Percentiles rank a stretch among this genome's conserved stretches.
phyloP scores from a whole-genome alignment of 2,888 invertebrate species.

The Deroplatys truncata region DNA sequence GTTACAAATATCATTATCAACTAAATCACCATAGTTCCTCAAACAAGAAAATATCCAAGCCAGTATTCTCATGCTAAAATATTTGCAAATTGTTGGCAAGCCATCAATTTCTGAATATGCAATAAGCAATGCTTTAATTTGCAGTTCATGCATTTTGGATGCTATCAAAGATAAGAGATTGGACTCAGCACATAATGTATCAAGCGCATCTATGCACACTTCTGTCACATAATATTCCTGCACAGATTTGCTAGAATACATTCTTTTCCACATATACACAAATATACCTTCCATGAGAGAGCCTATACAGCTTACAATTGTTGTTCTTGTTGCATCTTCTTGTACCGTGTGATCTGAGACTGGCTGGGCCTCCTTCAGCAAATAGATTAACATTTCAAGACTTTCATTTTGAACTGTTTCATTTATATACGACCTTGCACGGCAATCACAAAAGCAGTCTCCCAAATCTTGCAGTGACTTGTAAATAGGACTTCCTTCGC shows the following conservation, averaged over 20 bases:
- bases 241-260: background rate
- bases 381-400: conserved; percentile 8
- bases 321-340: conserved; percentile 13
- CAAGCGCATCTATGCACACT: background rate
- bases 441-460: background rate
- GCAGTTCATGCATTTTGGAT: background rate
- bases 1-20: background rate
- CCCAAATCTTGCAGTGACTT: background rate
- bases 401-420: background rate
- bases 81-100: background rate
- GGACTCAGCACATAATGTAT: background rate
- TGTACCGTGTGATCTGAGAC: background rate
- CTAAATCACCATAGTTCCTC: background rate
- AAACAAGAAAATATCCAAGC: background rate
- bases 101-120: background rate
- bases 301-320: background rate
- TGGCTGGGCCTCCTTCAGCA: conserved; percentile 19
- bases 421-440: conserved; percentile 12
- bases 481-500: background rate
- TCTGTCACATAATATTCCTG: conserved; percentile 12
- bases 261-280: background rate
- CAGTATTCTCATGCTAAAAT: conserved; percentile 19
- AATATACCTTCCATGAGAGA: background rate
- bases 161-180: background rate
- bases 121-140: background rate